Evolutionary conservation across 2,797 vertebrate genomes (phyloP).

Genomic region (Phrynocephalus forsythii): DNA sequence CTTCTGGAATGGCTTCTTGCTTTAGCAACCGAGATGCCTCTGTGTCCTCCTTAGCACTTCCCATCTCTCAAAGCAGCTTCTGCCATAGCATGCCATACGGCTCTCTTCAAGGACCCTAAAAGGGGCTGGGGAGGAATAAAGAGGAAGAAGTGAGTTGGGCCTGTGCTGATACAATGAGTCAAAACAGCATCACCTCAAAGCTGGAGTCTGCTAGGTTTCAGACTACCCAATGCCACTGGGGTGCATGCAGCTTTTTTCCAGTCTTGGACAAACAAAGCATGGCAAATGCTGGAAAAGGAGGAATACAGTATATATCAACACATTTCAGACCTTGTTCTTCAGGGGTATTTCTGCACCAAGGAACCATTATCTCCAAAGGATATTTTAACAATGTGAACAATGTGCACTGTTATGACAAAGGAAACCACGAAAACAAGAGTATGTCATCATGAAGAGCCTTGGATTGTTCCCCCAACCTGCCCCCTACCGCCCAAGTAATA

Average conservation of each 20-base stretch:
- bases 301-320: background rate
- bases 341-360: background rate
- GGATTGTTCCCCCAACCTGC: background rate
- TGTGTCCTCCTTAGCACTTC: constrained; percentile 74
- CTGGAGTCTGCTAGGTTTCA: background rate
- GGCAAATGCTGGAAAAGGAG: background rate
- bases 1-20: constrained; percentile 53
- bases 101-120: constrained; percentile 65
- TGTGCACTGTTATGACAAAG: background rate
- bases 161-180: background rate
- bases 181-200: background rate
- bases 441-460: background rate
- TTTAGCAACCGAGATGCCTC: constrained; percentile 69
- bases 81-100: constrained; percentile 64
- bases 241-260: background rate
- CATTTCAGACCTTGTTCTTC: background rate
- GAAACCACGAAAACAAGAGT: background rate
- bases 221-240: background rate
- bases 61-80: constrained; percentile 63
- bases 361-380: background rate
- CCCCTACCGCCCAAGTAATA: too few species aligned
- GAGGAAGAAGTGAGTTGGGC: constrained; percentile 29
- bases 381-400: background rate
- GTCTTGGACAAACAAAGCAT: background rate
- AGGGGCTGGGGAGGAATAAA: constrained; percentile 55